Percentiles rank a stretch among this genome's conserved stretches.
These are phyloP conservation scores for Carettochelys insculpta DNA, from an alignment of 2,113 vertebrate genomes.

Conservation along the genomic window DNA sequence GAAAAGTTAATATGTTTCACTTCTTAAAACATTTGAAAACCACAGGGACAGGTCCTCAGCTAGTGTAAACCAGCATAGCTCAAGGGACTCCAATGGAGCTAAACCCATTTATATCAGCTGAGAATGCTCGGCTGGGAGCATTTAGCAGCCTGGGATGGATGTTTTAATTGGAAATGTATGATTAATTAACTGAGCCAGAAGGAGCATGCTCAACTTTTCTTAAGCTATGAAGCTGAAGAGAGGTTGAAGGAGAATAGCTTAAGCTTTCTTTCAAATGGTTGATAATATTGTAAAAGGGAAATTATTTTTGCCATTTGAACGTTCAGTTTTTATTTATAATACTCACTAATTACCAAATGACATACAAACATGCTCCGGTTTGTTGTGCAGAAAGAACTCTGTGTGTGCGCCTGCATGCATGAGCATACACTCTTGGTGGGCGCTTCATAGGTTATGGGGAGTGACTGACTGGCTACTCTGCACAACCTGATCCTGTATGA, in stretches of 20 bases:
- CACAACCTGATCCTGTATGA: background rate
- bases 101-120: background rate
- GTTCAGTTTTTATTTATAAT: background rate
- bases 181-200: background rate
- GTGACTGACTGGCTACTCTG: background rate
- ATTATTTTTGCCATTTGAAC: background rate
- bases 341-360: background rate
- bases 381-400: background rate
- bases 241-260: background rate
- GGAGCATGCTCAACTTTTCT: background rate
- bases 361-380: too few species aligned
- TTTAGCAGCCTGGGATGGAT: background rate
- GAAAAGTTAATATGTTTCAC: background rate
- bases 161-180: background rate
- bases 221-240: background rate
- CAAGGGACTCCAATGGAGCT: background rate
- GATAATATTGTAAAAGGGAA: background rate
- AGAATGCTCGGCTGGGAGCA: background rate
- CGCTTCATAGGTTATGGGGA: background rate
- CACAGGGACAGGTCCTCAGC: background rate
- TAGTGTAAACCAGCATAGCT: background rate
- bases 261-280: background rate
- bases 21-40: background rate
- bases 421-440: too few species aligned
- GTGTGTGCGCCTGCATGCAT: too few species aligned